Evolutionary conservation across 2,888 invertebrate species (phyloP).

Genomic region (Capitulum mitella): DNA sequence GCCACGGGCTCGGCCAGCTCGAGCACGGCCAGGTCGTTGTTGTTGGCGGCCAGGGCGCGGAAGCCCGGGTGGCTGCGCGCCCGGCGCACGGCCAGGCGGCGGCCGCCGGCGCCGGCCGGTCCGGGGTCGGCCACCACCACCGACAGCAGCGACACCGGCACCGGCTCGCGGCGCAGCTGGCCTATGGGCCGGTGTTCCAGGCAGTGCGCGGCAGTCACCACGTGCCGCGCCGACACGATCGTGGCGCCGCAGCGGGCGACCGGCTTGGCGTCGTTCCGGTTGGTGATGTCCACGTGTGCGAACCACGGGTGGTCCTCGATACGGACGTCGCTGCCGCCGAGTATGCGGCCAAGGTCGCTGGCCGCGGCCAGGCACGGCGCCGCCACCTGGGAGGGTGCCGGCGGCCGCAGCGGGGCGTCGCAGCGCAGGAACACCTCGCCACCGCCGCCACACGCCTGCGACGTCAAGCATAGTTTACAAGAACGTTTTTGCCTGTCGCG

Average conservation of each 20-base stretch:
- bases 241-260: conserved; percentile 3
- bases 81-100: neutral
- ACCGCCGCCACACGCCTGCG: neutral
- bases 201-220: neutral
- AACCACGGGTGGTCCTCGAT: neutral
- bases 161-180: neutral
- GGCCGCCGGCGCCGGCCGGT: neutral
- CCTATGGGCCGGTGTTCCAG: neutral
- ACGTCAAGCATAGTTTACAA: too few species aligned
- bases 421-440: neutral
- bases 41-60: neutral
- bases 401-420: neutral
- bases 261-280: too few species aligned
- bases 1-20: neutral
- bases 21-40: too few species aligned
- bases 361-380: neutral
- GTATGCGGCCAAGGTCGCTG: too few species aligned
- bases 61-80: neutral
- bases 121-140: too few species aligned
- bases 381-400: neutral
- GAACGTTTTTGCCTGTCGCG: too few species aligned
- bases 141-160: neutral
- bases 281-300: neutral
- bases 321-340: too few species aligned
- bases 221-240: neutral